A percentile compares a stretch with the other conserved stretches of the same genome.
Evolutionary conservation across 2,113 vertebrate genomes (phyloP).

Genomic region (Campylomormyrus tamandua): DNA sequence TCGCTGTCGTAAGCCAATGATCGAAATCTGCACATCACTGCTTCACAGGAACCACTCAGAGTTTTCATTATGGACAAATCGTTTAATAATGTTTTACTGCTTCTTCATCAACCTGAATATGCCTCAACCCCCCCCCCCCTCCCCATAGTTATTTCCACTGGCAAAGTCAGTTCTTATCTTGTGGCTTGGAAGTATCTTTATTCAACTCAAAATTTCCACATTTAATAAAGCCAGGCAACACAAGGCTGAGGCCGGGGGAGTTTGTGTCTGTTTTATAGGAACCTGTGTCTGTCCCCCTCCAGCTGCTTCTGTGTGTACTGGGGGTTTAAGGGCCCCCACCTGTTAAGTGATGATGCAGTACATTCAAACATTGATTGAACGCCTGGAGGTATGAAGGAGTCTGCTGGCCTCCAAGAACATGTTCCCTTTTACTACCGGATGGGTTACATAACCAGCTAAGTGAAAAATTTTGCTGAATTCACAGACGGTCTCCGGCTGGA

Average conservation of each 20-base stretch:
- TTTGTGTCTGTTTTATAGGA: background rate
- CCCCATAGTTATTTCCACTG: background rate
- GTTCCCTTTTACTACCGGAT: background rate
- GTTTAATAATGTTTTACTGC: background rate
- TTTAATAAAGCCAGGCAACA: constrained; percentile 7
- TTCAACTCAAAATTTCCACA: background rate
- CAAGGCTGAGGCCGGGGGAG: background rate
- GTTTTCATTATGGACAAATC: background rate
- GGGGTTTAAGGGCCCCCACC: background rate
- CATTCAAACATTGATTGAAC: background rate
- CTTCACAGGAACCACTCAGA: background rate
- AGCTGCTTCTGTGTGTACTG: background rate
- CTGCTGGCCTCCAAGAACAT: background rate
- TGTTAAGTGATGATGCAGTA: background rate
- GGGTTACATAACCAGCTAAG: background rate
- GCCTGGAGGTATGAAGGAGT: background rate
- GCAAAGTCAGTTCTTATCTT: constrained; percentile 5
- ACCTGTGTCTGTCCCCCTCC: too few species aligned
- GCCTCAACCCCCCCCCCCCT: background rate
- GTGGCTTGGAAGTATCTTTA: constrained; percentile 2
- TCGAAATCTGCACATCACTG: background rate
- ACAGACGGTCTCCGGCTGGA: background rate
- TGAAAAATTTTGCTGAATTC: background rate
- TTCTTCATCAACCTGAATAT: background rate
- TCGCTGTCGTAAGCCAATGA: background rate